Conservation (phyloP, 2,113 vertebrate genomes). For the Sarotherodon lohbergeri region DNA sequence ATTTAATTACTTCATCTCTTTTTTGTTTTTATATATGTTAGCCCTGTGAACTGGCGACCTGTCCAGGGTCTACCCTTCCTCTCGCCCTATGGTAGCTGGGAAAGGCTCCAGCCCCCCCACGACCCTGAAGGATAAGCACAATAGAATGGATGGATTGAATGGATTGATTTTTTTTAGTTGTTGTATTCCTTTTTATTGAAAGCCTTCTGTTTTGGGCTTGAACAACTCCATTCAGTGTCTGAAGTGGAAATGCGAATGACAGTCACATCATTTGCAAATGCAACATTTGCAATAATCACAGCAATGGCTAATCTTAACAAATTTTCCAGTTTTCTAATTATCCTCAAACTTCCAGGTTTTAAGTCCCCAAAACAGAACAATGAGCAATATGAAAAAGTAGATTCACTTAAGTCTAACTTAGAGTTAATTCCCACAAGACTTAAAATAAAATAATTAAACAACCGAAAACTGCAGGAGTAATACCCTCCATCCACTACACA, state of each 20-base stretch:
- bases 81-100: not conserved
- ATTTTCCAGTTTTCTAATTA: not conserved
- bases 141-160: not conserved
- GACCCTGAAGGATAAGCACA: not conserved
- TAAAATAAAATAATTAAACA: slow-evolving; percentile 4
- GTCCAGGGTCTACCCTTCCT: not conserved
- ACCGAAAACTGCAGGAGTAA: not conserved
- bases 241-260: not conserved
- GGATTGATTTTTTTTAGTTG: not conserved
- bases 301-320: not conserved
- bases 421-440: not conserved
- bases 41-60: not conserved
- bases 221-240: not conserved
- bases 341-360: not conserved
- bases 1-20: not conserved
- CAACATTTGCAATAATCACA: not conserved
- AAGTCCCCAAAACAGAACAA: not conserved
- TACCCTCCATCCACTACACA: not conserved
- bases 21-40: not conserved
- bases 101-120: not conserved
- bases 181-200: not conserved
- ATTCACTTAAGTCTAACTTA: not conserved
- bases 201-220: not conserved
- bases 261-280: not conserved
- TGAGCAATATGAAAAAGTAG: not conserved